Evolutionary conservation across 2,797 vertebrate genomes (phyloP).

Genomic region (Oreonectes daqikongensis): DNA sequence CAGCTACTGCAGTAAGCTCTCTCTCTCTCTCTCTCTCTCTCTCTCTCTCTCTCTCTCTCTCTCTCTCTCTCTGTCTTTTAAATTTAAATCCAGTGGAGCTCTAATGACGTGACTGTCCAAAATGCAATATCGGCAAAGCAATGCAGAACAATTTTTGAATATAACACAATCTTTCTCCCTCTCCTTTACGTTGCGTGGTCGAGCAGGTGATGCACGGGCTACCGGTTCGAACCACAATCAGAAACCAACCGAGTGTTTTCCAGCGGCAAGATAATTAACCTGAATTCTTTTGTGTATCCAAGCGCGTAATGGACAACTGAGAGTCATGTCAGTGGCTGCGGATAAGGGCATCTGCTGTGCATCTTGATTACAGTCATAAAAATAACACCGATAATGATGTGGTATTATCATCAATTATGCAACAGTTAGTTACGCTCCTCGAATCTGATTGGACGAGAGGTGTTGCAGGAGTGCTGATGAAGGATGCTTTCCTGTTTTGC

Average conservation of each 20-base stretch:
- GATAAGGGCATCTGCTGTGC: conserved; percentile 65
- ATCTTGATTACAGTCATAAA: conserved; percentile 32
- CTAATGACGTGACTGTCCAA: conserved; percentile 42
- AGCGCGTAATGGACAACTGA: conserved; percentile 69
- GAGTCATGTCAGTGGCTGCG: conserved; percentile 65
- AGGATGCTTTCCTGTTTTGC: background rate
- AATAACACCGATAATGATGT: conserved; percentile 35
- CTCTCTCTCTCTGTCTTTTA: conserved; percentile 58
- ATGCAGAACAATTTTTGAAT: conserved; percentile 15
- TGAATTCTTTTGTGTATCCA: conserved; percentile 69
- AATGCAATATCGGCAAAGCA: conserved; percentile 8
- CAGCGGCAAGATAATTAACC: conserved; percentile 74
- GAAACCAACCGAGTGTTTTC: conserved; percentile 63
- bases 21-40: conserved; percentile 49
- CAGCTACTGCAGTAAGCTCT: conserved; percentile 63
- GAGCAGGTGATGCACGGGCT: conserved; percentile 60
- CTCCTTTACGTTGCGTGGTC: conserved; percentile 60
- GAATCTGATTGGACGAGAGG: background rate
- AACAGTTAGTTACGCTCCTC: background rate
- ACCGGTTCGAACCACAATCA: conserved; percentile 65
- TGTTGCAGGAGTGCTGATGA: background rate
- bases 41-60: conserved; percentile 61
- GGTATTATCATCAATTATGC: conserved; percentile 39
- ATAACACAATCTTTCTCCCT: conserved; percentile 57
- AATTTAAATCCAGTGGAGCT: conserved; percentile 54